Base-by-base conservation (phyloP, 2,888 invertebrate species). In the Norana najaformis region DNA sequence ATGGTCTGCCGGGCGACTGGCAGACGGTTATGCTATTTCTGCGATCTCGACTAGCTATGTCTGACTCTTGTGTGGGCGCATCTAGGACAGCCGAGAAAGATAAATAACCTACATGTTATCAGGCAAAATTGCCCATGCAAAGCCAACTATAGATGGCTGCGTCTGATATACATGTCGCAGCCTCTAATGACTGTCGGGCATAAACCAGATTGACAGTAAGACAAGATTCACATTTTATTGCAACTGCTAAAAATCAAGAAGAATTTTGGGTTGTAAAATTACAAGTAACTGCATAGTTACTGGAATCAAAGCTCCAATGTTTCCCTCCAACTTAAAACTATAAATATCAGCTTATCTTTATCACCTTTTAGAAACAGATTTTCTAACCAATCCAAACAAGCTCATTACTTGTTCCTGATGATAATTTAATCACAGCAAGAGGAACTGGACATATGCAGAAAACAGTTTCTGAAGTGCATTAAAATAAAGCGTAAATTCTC, bases 11-110 rank as follows among this genome's bases (percentile, higher is more conserved):
- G 16, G 92, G 91, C 13, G 91, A 90, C 83, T 92, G 91, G 85
- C 92, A 92, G 41, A 92, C 91, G 30, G 90, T 92, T 36, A 92
- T 91, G 91, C 92, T 92, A 91, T 92, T 92, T 69, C 91, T 90
- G 38, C 91, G 91, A 18, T 34, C 69, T 35, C 88, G 88, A 37
- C 41, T 36, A 38, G 37, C 37, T 88, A 37, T 34, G 39, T 39
- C 89, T 16, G 53, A 69, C 69, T 89, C 69, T 23, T 23, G 89
- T 69, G 34, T 37, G 89, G 53, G 37, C 69, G 82, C 89, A 85
- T 85, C 85, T 85, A 37, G 35, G 36, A 85, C 85, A 85, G 85
- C 85, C 85, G 85, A 85, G 35, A 85, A 85, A 35, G 85, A 85
- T 36, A 85, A 37, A 37, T 37, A 85, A 85, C 36, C 36, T 85